phyloP scores from a whole-genome alignment of 1,140 invertebrate species.

The Drosophila kepulauana region DNA sequence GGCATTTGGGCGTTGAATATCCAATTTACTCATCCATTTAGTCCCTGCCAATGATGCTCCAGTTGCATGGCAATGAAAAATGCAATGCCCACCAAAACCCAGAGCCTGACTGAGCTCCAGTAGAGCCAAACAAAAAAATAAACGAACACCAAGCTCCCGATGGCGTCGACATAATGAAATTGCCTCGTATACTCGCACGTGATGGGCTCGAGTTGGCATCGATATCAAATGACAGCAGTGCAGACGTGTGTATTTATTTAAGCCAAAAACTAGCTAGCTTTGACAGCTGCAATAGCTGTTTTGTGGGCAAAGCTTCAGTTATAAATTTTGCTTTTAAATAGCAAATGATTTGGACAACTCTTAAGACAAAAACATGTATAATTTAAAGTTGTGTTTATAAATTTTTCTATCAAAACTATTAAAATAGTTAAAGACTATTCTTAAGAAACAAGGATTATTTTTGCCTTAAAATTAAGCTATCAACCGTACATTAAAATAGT shows the following conservation, averaged over 20 bases:
- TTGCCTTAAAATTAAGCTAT: too few species aligned
- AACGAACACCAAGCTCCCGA: slow-evolving; percentile 5
- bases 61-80: slow-evolving; percentile 21
- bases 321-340: too few species aligned
- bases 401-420: too few species aligned
- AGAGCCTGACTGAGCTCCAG: not conserved
- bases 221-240: slow-evolving; percentile 19
- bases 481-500: too few species aligned
- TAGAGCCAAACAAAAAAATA: not conserved
- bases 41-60: slow-evolving; percentile 1
- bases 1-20: not conserved
- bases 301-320: not conserved
- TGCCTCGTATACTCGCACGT: slow-evolving; percentile 17
- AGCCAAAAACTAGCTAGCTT: not conserved
- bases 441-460: too few species aligned
- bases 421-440: too few species aligned
- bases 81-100: not conserved
- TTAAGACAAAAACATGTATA: too few species aligned
- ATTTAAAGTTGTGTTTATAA: too few species aligned
- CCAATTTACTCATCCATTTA: slow-evolving; percentile 25
- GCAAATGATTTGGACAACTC: too few species aligned
- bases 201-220: slow-evolving; percentile 10
- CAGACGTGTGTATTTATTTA: slow-evolving; percentile 2
- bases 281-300: not conserved
- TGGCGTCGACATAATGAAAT: slow-evolving; percentile 39